Base-by-base conservation (phyloP, 2,797 vertebrate genomes). In the Anniella stebbinsi region DNA sequence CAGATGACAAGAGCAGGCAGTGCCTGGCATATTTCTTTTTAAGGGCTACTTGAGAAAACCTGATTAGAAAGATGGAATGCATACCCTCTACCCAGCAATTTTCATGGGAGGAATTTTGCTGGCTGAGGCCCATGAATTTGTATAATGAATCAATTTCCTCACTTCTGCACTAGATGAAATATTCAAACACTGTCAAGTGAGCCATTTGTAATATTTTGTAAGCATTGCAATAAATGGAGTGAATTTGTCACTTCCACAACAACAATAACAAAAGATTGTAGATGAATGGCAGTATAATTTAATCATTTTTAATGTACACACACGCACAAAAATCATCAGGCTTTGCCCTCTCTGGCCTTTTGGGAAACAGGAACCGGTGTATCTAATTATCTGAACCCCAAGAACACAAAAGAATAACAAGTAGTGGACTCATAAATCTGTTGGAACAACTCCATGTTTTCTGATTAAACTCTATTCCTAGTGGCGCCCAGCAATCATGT, bases 391-490 rank as follows among this genome's bases (percentile, higher is more conserved):
- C 93, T 86, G 95, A 97, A 97, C 97, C 94, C 87, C 70, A 95
- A 94, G 95, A 97, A 97, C 97, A 97, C 96, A 96, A 97, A 97
- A 96, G 95, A 97, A 96, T 96, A 96, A 96, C 95, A 96, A 97
- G 96, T 91, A 90, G 95, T 91, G 96, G 97, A 98, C 97, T 98
- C 98, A 97, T 96, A 97, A 97, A 96, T 96, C 95, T 96, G 93
- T 96, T 95, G 94, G 95, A 97, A 96, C 96, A 97, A 97, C 96
- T 97, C 92, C 95, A 91, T 97, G 96, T 96, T 97, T 97, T 98
- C 97, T 97, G 97, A 97, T 98, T 98, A 98, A 98, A 98, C 97
- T 97, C 96, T 96, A 96, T 97, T 98, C 97, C 97, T 96, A 94
- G 93, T 95, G 95, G 96, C 97, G 96, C 96, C 97, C 96, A 94